A percentile compares a stretch with the other conserved stretches of the same genome.
These are phyloP conservation scores for Falco naumanni DNA, from an alignment of 2,797 vertebrate species.

Conservation along the genomic window DNA sequence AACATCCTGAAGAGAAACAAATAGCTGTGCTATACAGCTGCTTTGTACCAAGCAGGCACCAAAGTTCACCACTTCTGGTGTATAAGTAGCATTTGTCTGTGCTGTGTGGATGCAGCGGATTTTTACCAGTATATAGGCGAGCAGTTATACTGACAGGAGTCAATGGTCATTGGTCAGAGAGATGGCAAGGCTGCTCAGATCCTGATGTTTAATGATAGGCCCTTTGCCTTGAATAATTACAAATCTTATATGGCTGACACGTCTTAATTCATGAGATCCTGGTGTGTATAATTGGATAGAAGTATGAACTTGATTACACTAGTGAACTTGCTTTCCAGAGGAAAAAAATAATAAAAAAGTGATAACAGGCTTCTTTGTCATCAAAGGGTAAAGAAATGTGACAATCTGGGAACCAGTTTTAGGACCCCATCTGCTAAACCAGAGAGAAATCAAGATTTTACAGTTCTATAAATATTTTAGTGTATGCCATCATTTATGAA, in stretches of 20 bases:
- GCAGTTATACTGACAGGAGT: constrained; percentile 4
- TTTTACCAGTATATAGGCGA: neutral
- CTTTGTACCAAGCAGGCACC: neutral
- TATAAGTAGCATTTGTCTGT: neutral
- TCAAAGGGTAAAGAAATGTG: constrained; percentile 84
- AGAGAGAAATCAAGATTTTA: constrained; percentile 89
- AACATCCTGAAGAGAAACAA: constrained; percentile 4
- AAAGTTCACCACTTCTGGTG: neutral
- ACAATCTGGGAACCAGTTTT: constrained; percentile 83
- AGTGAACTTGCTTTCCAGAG: constrained; percentile 74
- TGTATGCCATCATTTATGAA: constrained; percentile 89
- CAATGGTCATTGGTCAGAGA: constrained; percentile 7
- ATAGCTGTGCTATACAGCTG: neutral
- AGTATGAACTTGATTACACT: constrained; percentile 75
- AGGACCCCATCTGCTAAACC: constrained; percentile 85
- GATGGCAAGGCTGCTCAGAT: neutral
- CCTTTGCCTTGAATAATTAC: constrained; percentile 54
- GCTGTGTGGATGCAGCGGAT: neutral
- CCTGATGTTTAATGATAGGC: neutral
- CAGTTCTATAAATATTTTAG: constrained; percentile 91
- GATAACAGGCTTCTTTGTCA: constrained; percentile 80
- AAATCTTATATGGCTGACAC: constrained; percentile 40
- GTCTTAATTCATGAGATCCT: constrained; percentile 64
- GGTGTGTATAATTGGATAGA: constrained; percentile 63
- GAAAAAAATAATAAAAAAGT: constrained; percentile 38